Percentiles rank a stretch among this genome's conserved stretches.
Evolutionary conservation across 2,888 invertebrate species (phyloP).

Genomic region (Hofmannophila pseudospretella): DNA sequence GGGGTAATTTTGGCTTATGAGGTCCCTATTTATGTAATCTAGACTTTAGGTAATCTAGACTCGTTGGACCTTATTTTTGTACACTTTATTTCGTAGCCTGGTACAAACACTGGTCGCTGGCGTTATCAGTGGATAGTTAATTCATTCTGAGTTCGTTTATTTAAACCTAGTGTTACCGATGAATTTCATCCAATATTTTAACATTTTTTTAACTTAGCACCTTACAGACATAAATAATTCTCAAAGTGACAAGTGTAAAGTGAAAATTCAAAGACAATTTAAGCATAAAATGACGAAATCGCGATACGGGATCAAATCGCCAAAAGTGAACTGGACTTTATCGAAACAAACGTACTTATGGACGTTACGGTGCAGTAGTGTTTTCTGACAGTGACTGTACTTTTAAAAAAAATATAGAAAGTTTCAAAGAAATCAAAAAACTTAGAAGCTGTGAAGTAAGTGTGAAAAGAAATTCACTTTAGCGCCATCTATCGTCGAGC

Average conservation of each 20-base stretch:
- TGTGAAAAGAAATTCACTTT: not conserved
- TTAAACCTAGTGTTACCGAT: too few species aligned
- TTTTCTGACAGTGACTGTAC: slow-evolving; percentile 38
- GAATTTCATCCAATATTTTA: too few species aligned
- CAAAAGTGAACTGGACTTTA: slow-evolving; percentile 26
- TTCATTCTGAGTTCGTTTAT: too few species aligned
- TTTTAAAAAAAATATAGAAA: not conserved
- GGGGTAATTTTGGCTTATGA: too few species aligned
- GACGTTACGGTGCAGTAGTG: slow-evolving; percentile 38
- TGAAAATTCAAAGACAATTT: too few species aligned
- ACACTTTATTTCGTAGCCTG: too few species aligned
- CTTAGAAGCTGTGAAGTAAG: not conserved
- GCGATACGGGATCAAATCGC: slow-evolving; percentile 20
- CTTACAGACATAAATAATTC: not conserved
- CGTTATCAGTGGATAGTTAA: too few species aligned
- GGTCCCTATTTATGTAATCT: too few species aligned
- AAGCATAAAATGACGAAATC: slow-evolving; percentile 32
- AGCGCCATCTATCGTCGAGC: slow-evolving; percentile 2
- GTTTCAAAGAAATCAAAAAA: too few species aligned
- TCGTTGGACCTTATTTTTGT: too few species aligned
- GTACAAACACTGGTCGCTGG: too few species aligned
- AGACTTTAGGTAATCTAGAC: too few species aligned
- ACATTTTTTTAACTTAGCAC: not conserved
- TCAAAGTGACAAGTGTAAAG: not conserved
- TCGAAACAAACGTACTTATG: slow-evolving; percentile 37